These are phyloP conservation scores for Phortica variegata DNA, from an alignment of 1,140 invertebrate genomes.

Conservation along the genomic window DNA sequence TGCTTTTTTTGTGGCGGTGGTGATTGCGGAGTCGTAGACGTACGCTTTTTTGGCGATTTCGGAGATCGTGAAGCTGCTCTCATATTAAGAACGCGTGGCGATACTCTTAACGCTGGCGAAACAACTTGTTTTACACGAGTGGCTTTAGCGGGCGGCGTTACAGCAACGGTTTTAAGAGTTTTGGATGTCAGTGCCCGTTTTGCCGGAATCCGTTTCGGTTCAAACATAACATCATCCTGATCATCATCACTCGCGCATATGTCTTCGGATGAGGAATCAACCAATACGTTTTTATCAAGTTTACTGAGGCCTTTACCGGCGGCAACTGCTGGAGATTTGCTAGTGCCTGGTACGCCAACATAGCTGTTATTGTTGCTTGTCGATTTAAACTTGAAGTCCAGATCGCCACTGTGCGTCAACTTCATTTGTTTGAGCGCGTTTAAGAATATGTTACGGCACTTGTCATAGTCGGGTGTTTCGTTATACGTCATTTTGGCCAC, in stretches of 20 bases:
- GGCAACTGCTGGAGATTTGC: slow-evolving; percentile 16
- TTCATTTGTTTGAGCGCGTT: slow-evolving; percentile 60
- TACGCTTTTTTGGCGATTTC: slow-evolving; percentile 24
- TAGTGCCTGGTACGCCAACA: slow-evolving; percentile 4
- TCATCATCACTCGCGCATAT: slow-evolving; percentile 60
- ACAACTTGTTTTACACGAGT: slow-evolving; percentile 10
- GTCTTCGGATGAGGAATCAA: slow-evolving; percentile 46
- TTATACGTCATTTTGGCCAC: slow-evolving; percentile 71
- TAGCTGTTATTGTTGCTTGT: slow-evolving; percentile 22
- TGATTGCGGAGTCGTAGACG: not conserved
- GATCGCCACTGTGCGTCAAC: slow-evolving; percentile 37
- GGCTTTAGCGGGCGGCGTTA: too few species aligned
- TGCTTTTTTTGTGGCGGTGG: not conserved
- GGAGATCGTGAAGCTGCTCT: not conserved
- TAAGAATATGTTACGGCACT: slow-evolving; percentile 66
- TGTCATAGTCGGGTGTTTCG: slow-evolving; percentile 73
- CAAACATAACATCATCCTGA: slow-evolving; percentile 11
- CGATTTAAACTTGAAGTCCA: slow-evolving; percentile 42
- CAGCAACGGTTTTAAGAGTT: too few species aligned
- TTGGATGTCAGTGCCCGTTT: too few species aligned
- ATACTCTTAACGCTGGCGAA: not conserved
- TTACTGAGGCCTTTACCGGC: slow-evolving; percentile 3
- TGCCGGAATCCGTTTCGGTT: slow-evolving; percentile 12
- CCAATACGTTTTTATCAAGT: slow-evolving; percentile 3
- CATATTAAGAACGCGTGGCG: not conserved